Base-by-base conservation (phyloP, 2,797 vertebrate species). In the Pangasius djambal region DNA sequence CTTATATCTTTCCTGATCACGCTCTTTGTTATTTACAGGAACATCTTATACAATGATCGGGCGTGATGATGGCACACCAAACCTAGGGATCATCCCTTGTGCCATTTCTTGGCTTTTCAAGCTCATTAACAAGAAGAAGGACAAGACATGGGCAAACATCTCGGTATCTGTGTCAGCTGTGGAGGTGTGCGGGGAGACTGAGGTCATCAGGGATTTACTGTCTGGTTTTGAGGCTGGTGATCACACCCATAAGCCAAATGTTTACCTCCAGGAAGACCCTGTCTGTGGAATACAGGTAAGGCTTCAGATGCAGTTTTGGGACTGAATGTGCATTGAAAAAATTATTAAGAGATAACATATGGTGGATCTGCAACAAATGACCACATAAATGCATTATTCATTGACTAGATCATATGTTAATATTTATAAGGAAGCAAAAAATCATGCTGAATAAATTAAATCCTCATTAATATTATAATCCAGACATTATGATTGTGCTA, bases 81-180 rank as follows among this genome's bases (percentile, higher is more conserved):
- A 95, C 89, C 96, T 99, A 0, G 99, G 98, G 6, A 93, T 99
- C 92, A 98, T 99, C 89, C 99, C 98, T 57, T 99, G 97, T 90
- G 98, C 98, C 92, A 98, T 99, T 94, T 98, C 98, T 61, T 99
- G 99, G 99, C 97, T 99, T 92, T 99, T 98, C 96, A 98, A 97
- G 79, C 95, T 98, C 90, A 97, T 99, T 59, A 98, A 98, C 18
- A 97, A 98, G 89, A 96, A 98, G 87, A 97, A 97, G 89, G 98
- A 99, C 91, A 98, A 97, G 96, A 99, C 98, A 0, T 98, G 98
- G 93, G 97, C 98, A 0, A 97, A 97, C 25, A 97, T 99, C 94
- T 97, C 97, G 0, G 98, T 99, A 37, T 98, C 98, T 0, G 97
- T 99, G 92, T 99, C 99, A 2, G 99, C 98, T 0, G 95, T 99